These are phyloP conservation scores for Calycopis cecrops DNA, from an alignment of 1,140 invertebrate genomes.

Conservation along the genomic window DNA sequence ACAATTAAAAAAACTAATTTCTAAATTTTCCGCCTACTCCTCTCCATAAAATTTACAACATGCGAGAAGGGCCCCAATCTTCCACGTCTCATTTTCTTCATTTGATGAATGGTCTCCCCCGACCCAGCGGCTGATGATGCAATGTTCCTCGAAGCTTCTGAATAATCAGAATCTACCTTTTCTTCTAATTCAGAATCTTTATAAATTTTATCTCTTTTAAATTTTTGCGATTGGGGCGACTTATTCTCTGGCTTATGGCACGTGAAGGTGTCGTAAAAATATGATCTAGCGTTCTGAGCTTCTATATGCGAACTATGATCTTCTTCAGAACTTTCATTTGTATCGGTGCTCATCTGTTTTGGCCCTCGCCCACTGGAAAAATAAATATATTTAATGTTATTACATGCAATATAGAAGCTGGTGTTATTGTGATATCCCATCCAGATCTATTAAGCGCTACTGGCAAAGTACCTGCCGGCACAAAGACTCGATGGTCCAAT, in stretches of 20 bases:
- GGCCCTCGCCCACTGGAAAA: conserved; percentile 38
- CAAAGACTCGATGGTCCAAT: too few species aligned
- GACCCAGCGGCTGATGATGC: conserved; percentile 54
- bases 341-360: conserved; percentile 39
- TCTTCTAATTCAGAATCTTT: conserved; percentile 52
- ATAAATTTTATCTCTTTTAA: conserved; percentile 46
- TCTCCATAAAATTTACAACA: conserved; percentile 66
- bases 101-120: conserved; percentile 41
- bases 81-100: conserved; percentile 48
- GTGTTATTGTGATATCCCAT: too few species aligned
- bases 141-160: conserved; percentile 50
- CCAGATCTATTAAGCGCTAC: too few species aligned
- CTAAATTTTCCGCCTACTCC: conserved; percentile 50
- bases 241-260: conserved; percentile 47
- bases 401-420: too few species aligned
- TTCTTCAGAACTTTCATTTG: conserved; percentile 56
- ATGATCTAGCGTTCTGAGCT: conserved; percentile 40
- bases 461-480: too few species aligned
- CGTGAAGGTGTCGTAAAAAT: conserved; percentile 61
- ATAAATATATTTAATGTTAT: conserved; percentile 11
- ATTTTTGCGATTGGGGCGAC: conserved; percentile 36
- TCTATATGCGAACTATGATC: conserved; percentile 43
- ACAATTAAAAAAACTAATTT: conserved; percentile 46
- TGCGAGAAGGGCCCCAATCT: conserved; percentile 57
- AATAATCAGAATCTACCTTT: conserved; percentile 46